Conservation (phyloP, 1,140 invertebrate species). For the Drosophila mojavensis region DNA sequence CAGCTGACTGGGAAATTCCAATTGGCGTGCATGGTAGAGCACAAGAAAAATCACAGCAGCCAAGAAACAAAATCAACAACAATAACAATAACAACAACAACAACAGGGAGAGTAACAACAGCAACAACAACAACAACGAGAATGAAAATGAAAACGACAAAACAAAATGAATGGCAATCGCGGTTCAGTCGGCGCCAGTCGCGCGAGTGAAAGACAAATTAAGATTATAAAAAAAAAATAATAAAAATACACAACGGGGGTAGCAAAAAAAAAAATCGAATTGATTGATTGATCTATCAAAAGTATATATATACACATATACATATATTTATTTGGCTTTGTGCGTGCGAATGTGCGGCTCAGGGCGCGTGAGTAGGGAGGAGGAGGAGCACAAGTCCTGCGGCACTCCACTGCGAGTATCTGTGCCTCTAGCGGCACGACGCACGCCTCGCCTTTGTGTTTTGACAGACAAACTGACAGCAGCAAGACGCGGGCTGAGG, state of each 20-base stretch:
- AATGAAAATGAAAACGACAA: conserved; percentile 54
- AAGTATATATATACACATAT: conserved; percentile 40
- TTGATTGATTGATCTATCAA: conserved; percentile 83
- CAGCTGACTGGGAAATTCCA: conserved; percentile 51
- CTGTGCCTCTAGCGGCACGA: conserved; percentile 37
- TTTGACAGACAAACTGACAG: conserved; percentile 81
- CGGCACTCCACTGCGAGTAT: conserved; percentile 34
- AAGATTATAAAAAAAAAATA: conserved; percentile 79
- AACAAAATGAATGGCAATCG: conserved; percentile 75
- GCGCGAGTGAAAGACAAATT: conserved; percentile 80
- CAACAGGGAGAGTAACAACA: conserved; percentile 35
- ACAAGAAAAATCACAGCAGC: conserved; percentile 30
- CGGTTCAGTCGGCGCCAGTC: conserved; percentile 68
- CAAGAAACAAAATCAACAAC: conserved; percentile 30
- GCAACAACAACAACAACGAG: conserved; percentile 30
- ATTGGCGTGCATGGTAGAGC: conserved; percentile 34
- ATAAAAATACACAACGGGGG: conserved; percentile 67
- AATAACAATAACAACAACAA: conserved; percentile 39
- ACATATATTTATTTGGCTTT: conserved; percentile 14
- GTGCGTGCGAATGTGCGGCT: conserved; percentile 14
- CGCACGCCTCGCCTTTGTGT: conserved; percentile 69
- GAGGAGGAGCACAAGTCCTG: background rate
- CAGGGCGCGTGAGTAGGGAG: conserved; percentile 8
- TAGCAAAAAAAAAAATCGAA: conserved; percentile 44
- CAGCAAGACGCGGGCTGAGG: conserved; percentile 54